These are phyloP conservation scores for Drosophila chauvacae DNA, from an alignment of 1,140 invertebrate genomes.

Conservation along the genomic window DNA sequence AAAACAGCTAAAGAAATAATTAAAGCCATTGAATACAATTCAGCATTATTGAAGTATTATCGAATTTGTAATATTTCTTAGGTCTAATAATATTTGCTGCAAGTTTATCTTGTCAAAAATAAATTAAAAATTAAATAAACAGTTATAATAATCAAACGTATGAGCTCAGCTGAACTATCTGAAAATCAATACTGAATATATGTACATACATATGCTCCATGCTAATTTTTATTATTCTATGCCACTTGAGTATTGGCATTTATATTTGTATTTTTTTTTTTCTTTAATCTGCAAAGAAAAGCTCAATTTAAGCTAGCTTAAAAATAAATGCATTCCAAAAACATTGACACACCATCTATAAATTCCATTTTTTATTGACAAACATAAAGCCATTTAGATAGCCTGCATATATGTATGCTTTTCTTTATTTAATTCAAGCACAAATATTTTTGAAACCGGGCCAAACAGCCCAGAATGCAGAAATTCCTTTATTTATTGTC, in stretches of 20 bases:
- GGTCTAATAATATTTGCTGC: too few relatives aligned
- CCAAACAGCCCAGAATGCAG: constrained; percentile 1
- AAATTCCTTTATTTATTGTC: constrained; percentile 15
- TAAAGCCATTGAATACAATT: too few relatives aligned
- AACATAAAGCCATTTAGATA: constrained; percentile 2
- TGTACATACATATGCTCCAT: background rate
- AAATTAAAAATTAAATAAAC: background rate
- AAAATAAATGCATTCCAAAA: background rate
- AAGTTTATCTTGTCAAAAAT: background rate
- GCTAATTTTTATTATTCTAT: constrained; percentile 21
- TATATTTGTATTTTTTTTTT: background rate
- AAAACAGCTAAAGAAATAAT: too few relatives aligned
- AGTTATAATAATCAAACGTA: too few relatives aligned
- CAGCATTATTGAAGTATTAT: background rate
- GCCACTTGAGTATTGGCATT: constrained; percentile 2
- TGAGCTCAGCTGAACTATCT: too few relatives aligned
- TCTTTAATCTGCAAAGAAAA: background rate
- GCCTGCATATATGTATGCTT: background rate
- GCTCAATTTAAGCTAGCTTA: background rate
- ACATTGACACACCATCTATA: background rate
- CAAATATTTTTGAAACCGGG: constrained; percentile 1
- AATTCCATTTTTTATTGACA: background rate
- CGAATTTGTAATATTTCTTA: background rate
- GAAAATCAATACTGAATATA: constrained; percentile 13
- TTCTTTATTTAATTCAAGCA: background rate